Conservation (phyloP, 37 sponge, comb jelly and placozoan genomes). For the Diacarnus erythraeanus region DNA sequence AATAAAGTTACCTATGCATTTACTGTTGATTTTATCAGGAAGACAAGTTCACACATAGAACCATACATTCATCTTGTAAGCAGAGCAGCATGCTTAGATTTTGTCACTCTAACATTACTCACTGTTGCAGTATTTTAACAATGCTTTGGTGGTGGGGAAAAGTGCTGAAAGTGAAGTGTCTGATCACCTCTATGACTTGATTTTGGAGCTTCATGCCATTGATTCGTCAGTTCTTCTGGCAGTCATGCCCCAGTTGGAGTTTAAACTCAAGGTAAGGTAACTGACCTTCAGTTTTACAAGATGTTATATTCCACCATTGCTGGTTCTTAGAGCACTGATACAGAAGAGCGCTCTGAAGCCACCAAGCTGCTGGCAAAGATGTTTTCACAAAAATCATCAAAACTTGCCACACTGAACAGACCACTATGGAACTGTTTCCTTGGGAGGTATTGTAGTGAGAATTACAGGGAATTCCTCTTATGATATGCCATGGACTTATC, state of each 20-base stretch:
- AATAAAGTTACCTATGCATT: constrained; percentile 55
- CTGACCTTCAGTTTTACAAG: neutral
- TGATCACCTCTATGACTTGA: constrained; percentile 75
- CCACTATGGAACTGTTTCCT: constrained; percentile 82
- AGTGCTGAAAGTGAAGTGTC: constrained; percentile 76
- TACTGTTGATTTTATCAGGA: constrained; percentile 68
- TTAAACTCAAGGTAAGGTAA: constrained; percentile 71
- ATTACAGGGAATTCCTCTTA: neutral
- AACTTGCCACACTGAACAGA: constrained; percentile 63
- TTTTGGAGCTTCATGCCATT: constrained; percentile 74
- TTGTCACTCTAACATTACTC: neutral
- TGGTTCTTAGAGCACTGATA: constrained; percentile 60
- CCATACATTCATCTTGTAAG: constrained; percentile 80
- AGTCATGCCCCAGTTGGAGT: constrained; percentile 90
- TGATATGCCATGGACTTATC: neutral
- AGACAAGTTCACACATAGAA: constrained; percentile 69
- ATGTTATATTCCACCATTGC: neutral
- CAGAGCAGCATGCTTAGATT: neutral
- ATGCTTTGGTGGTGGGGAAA: constrained; percentile 67
- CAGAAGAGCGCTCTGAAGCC: constrained; percentile 66
- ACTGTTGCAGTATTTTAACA: constrained; percentile 68
- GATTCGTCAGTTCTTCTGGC: constrained; percentile 75
- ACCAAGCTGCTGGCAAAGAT: constrained; percentile 77
- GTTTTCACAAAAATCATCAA: constrained; percentile 74
- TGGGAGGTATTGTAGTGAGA: constrained; percentile 36